Percentiles rank a stretch among this genome's conserved stretches.
Conservation (phyloP, 2,888 invertebrate species). For the Pachycephus smyrnensis region DNA sequence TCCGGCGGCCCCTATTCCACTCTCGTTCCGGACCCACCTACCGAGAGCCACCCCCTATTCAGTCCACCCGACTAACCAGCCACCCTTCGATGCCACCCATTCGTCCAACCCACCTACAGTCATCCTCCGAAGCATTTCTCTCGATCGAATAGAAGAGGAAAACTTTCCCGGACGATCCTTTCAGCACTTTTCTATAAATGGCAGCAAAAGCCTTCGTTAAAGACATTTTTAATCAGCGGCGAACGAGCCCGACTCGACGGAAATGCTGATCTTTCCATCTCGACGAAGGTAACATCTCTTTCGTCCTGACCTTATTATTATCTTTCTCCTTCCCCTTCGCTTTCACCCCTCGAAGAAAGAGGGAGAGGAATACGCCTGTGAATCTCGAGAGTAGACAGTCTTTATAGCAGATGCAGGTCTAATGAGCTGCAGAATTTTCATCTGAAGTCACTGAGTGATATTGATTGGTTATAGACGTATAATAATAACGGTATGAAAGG, state of each 20-base stretch:
- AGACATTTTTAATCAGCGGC: slow-evolving; percentile 32
- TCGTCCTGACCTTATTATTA: not conserved
- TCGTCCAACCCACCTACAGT: slow-evolving; percentile 9
- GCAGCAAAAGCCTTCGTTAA: slow-evolving; percentile 29
- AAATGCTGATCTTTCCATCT: slow-evolving; percentile 5
- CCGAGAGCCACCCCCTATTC: slow-evolving; percentile 17
- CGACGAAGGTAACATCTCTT: not conserved
- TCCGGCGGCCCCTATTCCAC: not conserved
- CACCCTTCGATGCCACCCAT: not conserved
- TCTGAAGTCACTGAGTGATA: not conserved
- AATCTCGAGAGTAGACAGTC: not conserved
- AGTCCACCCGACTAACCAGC: not conserved
- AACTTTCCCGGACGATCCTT: slow-evolving; percentile 32
- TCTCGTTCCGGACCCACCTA: not conserved
- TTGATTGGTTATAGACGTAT: not conserved
- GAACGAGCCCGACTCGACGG: not conserved
- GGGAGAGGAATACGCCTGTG: not conserved
- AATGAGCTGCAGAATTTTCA: not conserved
- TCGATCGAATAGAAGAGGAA: slow-evolving; percentile 9
- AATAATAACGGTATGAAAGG: not conserved
- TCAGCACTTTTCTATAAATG: slow-evolving; percentile 29
- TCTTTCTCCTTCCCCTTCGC: not conserved
- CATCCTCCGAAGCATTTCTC: not conserved
- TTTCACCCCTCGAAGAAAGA: not conserved
- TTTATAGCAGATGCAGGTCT: not conserved